Conservation (phyloP, 2,797 vertebrate genomes). For the Setipinna tenuifilis region DNA sequence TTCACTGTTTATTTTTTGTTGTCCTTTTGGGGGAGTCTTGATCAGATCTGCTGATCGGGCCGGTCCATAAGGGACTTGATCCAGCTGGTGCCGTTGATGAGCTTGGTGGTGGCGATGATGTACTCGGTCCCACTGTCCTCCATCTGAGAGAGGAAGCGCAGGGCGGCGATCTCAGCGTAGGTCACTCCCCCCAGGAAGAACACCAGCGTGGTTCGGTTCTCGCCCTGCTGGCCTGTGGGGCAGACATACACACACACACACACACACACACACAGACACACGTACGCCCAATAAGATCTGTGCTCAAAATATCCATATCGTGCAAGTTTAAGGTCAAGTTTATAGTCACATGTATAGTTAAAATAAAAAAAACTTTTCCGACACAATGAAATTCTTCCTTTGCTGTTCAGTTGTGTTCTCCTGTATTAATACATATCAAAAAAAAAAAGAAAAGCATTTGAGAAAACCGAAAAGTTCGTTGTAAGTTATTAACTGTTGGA, state of each 20-base stretch:
- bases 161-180: slow-evolving; percentile 92
- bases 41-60: slow-evolving; percentile 70
- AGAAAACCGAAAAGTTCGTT: too few relatives aligned
- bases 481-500: too few relatives aligned
- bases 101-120: slow-evolving; percentile 94
- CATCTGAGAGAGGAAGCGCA: slow-evolving; percentile 95
- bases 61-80: slow-evolving; percentile 94
- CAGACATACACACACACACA: slow-evolving; percentile 29
- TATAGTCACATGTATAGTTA: too few relatives aligned
- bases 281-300: too few relatives aligned
- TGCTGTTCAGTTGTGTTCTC: too few relatives aligned
- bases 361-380: too few relatives aligned
- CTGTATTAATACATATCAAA: too few relatives aligned
- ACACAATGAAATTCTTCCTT: too few relatives aligned
- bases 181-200: slow-evolving; percentile 97
- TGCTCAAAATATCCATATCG: too few relatives aligned
- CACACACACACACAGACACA: background rate
- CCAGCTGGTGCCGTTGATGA: slow-evolving; percentile 94
- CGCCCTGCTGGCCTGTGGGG: slow-evolving; percentile 89
- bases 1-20: slow-evolving; percentile 46
- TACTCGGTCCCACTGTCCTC: slow-evolving; percentile 97
- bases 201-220: slow-evolving; percentile 92
- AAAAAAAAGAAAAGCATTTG: too few relatives aligned
- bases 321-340: too few relatives aligned
- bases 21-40: background rate